Percentiles rank a stretch among this genome's conserved stretches.
phyloP scores from a whole-genome alignment of 2,888 invertebrate species.

The Aleiodes leptofemur region DNA sequence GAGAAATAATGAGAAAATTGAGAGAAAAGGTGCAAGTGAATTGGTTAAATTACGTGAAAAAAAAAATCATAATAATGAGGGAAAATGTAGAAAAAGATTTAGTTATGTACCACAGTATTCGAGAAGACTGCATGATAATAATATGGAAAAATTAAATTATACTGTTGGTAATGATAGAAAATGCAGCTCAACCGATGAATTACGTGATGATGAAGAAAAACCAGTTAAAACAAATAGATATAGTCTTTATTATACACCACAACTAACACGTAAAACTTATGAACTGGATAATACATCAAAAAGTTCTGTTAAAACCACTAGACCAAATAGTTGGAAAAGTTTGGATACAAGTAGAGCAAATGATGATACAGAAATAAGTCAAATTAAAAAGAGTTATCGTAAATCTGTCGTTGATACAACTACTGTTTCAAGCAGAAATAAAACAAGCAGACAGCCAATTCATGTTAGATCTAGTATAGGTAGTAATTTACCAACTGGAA shows the following conservation, averaged over 20 bases:
- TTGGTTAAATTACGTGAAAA: conserved; percentile 61
- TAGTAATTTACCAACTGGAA: conserved; percentile 52
- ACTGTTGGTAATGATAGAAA: conserved; percentile 55
- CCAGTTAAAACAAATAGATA: conserved; percentile 63
- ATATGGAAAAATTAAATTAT: conserved; percentile 45
- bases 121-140: conserved; percentile 45
- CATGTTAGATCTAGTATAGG: conserved; percentile 58
- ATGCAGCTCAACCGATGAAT: conserved; percentile 64
- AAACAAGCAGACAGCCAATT: conserved; percentile 61
- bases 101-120: conserved; percentile 60
- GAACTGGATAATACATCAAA: conserved; percentile 57
- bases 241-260: conserved; percentile 70
- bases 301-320: conserved; percentile 42
- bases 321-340: conserved; percentile 55
- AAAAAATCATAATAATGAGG: conserved; percentile 48
- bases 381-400: conserved; percentile 52
- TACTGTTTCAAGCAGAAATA: conserved; percentile 63
- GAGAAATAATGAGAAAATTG: conserved; percentile 34
- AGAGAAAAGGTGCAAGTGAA: conserved; percentile 57
- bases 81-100: conserved; percentile 59
- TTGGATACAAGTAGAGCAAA: conserved; percentile 44
- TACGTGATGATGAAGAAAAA: conserved; percentile 62
- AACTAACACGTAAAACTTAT: conserved; percentile 65
- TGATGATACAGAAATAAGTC: conserved; percentile 45
- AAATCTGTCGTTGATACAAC: conserved; percentile 60